phyloP scores from a whole-genome alignment of 2,113 vertebrate species.

The Urocitellus parryii region DNA sequence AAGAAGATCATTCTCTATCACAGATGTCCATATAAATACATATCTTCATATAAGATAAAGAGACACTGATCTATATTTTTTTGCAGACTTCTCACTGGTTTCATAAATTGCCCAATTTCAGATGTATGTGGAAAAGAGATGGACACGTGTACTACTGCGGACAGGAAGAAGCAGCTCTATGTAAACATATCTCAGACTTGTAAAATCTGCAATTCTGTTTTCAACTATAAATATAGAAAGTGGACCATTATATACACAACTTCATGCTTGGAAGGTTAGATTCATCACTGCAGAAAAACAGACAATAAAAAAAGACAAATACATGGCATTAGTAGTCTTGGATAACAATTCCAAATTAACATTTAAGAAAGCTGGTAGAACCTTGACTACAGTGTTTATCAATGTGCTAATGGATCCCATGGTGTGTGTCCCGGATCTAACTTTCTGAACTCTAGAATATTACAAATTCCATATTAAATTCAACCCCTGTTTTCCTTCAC shows the following conservation, averaged over 20 bases:
- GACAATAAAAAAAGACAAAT: constrained; percentile 85
- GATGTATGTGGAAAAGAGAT: constrained; percentile 80
- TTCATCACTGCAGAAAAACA: constrained; percentile 97
- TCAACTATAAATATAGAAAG: constrained; percentile 97
- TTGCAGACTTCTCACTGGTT: constrained; percentile 81
- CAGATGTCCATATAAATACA: constrained; percentile 59
- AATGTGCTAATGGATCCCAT: background rate
- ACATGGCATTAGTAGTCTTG: constrained; percentile 82
- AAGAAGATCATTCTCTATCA: constrained; percentile 79
- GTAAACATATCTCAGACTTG: constrained; percentile 90
- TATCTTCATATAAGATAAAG: constrained; percentile 70
- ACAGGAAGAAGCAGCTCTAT: constrained; percentile 91
- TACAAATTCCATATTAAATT: background rate
- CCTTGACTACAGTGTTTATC: background rate
- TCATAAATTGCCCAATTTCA: constrained; percentile 79
- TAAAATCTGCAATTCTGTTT: constrained; percentile 88
- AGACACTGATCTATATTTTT: constrained; percentile 70
- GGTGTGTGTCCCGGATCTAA: background rate
- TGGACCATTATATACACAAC: constrained; percentile 97
- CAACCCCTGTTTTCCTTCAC: background rate
- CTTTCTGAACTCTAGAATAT: background rate
- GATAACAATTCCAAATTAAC: constrained; percentile 62
- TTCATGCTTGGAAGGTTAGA: constrained; percentile 98
- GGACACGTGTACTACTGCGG: constrained; percentile 82
- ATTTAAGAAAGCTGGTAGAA: constrained; percentile 46